Evolutionary conservation across 2,797 vertebrate genomes (phyloP).

Genomic region (Melanotaenia maccullochi): DNA sequence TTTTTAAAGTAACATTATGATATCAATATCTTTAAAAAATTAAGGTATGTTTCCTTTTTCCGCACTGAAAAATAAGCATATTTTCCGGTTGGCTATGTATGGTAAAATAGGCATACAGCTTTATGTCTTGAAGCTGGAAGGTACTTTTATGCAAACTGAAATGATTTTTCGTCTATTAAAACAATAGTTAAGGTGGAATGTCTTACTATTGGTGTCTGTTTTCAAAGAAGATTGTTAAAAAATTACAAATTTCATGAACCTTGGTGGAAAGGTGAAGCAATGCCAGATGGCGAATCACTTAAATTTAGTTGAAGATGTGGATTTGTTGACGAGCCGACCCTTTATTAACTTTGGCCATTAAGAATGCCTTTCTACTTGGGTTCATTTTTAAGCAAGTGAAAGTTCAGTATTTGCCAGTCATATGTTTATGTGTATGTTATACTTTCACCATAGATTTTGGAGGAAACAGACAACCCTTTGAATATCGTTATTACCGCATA

Average conservation of each 20-base stretch:
- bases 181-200: no score
- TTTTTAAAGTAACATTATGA: background rate
- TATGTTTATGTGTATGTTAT: background rate
- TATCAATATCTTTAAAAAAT: background rate
- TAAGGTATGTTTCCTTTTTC: background rate
- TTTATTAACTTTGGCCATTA: no score
- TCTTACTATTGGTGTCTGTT: no score
- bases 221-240: no score
- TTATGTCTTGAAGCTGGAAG: background rate
- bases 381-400: background rate
- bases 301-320: no score
- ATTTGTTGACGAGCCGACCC: no score
- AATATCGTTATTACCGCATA: background rate
- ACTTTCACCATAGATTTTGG: constrained; percentile 2
- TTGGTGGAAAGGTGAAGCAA: no score
- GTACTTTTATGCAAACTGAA: background rate
- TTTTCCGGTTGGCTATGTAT: background rate
- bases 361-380: no score
- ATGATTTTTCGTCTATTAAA: background rate
- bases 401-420: background rate
- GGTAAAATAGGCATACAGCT: background rate
- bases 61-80: background rate
- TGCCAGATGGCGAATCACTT: no score
- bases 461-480: background rate
- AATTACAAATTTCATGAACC: no score